Conservation (phyloP, 2,113 vertebrate species). For the Pavo muticus region DNA sequence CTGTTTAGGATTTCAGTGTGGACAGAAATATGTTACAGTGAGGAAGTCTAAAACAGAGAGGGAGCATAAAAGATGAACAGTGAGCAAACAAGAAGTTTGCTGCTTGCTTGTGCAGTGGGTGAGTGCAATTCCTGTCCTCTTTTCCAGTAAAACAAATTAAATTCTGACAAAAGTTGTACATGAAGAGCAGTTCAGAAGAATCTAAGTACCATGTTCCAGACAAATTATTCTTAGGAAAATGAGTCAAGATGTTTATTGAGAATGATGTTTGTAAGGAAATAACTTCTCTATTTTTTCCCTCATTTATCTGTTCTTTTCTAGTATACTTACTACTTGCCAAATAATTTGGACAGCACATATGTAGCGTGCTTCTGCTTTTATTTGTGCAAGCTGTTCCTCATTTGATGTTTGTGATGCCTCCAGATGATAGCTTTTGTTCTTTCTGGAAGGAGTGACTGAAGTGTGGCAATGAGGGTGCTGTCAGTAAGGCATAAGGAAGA, state of each 20-base stretch:
- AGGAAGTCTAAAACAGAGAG: slow-evolving; percentile 36
- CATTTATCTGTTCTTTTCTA: not conserved
- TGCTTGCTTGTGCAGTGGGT: slow-evolving; percentile 41
- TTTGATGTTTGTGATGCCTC: not conserved
- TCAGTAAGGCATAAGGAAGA: not conserved
- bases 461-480: not conserved
- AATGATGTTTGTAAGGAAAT: not conserved
- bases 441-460: not conserved
- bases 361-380: not conserved
- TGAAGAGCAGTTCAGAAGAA: not conserved
- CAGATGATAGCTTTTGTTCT: not conserved
- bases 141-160: slow-evolving; percentile 52
- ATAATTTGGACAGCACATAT: not conserved
- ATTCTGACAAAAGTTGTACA: slow-evolving; percentile 57
- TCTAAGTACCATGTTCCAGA: not conserved
- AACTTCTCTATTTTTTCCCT: not conserved
- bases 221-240: slow-evolving; percentile 23
- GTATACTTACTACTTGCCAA: not conserved
- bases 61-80: slow-evolving; percentile 44
- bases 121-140: slow-evolving; percentile 43
- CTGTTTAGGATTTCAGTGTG: slow-evolving; percentile 8
- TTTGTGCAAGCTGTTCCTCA: not conserved
- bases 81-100: slow-evolving; percentile 27
- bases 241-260: slow-evolving; percentile 4
- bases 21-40: slow-evolving; percentile 23